Evolutionary conservation across 2,888 invertebrate species (phyloP).

Genomic region (Cephalotes varians): DNA sequence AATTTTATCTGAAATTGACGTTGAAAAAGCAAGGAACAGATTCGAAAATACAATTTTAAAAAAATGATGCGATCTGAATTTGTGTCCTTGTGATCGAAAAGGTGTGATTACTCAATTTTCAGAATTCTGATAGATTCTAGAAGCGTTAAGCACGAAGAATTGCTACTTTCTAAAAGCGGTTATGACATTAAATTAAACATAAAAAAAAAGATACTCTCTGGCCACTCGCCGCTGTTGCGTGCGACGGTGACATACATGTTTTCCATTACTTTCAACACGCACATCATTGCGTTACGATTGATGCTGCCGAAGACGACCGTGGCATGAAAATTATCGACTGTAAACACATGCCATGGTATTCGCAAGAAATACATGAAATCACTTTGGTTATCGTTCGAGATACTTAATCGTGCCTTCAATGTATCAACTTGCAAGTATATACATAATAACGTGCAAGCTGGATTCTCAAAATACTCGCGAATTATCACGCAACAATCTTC

Average conservation of each 20-base stretch:
- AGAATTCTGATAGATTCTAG: not conserved
- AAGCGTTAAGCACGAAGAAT: not conserved
- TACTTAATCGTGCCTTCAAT: conserved; percentile 87
- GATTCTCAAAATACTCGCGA: conserved; percentile 89
- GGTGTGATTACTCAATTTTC: not conserved
- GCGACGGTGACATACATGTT: conserved; percentile 85
- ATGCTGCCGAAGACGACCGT: conserved; percentile 79
- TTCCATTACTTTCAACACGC: conserved; percentile 78
- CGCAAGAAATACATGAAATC: conserved; percentile 91
- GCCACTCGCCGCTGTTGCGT: conserved; percentile 86
- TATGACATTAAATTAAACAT: conserved; percentile 5
- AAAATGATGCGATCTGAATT: not conserved
- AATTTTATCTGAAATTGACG: not conserved
- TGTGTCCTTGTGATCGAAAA: not conserved
- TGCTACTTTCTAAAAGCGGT: not conserved
- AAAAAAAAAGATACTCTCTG: conserved; percentile 86
- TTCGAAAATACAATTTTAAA: not conserved
- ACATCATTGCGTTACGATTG: conserved; percentile 66
- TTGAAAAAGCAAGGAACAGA: not conserved
- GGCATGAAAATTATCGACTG: conserved; percentile 77
- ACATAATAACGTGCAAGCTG: conserved; percentile 88
- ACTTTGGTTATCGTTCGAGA: conserved; percentile 88
- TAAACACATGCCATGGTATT: conserved; percentile 80
- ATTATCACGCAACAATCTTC: conserved; percentile 88
- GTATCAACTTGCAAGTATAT: conserved; percentile 88